Base-by-base conservation (phyloP, 2,113 vertebrate genomes). In the Oncorhynchus keta region DNA sequence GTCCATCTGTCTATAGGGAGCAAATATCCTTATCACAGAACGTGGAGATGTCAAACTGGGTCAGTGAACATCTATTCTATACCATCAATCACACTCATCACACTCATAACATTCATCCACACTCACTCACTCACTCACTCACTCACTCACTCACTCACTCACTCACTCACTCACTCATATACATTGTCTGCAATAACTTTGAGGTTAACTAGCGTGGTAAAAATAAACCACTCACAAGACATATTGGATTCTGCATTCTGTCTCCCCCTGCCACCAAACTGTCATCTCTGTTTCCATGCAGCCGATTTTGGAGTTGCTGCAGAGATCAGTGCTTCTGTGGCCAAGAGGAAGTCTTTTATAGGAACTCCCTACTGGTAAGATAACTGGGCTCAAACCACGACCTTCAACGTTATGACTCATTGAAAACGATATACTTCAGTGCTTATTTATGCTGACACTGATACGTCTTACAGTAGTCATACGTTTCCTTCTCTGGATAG, bases 21-120 rank as follows among this genome's bases (percentile, higher is more conserved):
- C 95, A 72, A 97, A 97, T 83, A 96, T 97, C 79, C 95, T 97
- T 74, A 85, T 97, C 78, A 97, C 95, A 0, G 93, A 95, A 45
- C 90, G 93, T 81, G 96, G 96, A 73, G 96, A 97, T 20, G 94
- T 97, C 68, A 97, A 97, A 89, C 88, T 97, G 77, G 96, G 96
- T 97, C 76, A 93, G 95, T 93, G 84, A n/a, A 12, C 30, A 68
- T 68, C 67, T 14, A 8, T 30, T 16, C 4, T 45, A 68, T 68
- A 68, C 13, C 16, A 8, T 68, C 16, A 13, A 20, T 30, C 3
- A 11, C 5, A 3, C 28, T 11, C n/a, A n/a, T n/a, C n/a, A n/a
- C n/a, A n/a, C n/a, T n/a, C n/a, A n/a, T n/a, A n/a, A n/a, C n/a
- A n/a, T n/a, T n/a, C n/a, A n/a, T n/a, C n/a, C n/a, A n/a, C n/a